Base-by-base conservation (phyloP, 2,113 vertebrate genomes). In the Ploceus nigricollis region DNA sequence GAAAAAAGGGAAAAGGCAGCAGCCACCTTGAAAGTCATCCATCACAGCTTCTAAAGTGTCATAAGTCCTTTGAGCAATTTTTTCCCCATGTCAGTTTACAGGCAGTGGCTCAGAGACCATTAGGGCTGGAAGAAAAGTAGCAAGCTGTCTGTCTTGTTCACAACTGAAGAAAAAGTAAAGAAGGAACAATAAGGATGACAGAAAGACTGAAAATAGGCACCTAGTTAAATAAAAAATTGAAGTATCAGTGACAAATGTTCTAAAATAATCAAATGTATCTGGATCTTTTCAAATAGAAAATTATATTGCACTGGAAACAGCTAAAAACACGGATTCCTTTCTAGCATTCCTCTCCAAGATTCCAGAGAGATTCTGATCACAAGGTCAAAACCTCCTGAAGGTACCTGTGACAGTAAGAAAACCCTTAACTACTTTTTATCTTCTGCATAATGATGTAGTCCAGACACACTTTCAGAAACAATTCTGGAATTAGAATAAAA, bases 41-140 rank as follows among this genome's bases (percentile, higher is more conserved):
- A 50, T 90, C 87, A 90, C 54, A 45, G 30, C 79, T 96, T 86
- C 71, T 77, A 75, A 82, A 63, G 54, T 78, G 75, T 66, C 93
- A 85, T 57, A 90, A 96, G 70, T 54, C 69, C 75, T 85, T 82
- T 93, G 70, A 96, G 66, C 81, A 64, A 18, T 80, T 88, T 90
- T 70, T 81, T 15, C n/a, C 25, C 21, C 10, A 0, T 58, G 56
- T 90, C 86, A 84, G 28, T 83, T 89, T 83, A 25, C 51, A 94
- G 68, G 33, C 68, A 90, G 82, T 70, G 64, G 51, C 68, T 95
- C 79, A 76, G 58, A 72, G 45, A 91, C n/a, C 63, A 76, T 79
- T 70, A 94, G 42, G 57, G 19, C 15, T 82, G 12, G 61, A 64
- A 61, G 45, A 70, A 79, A 88, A 91, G 58, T 30, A 89, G 30